These are phyloP conservation scores for Gymnosoma rotundatum DNA, from an alignment of 2,888 invertebrate genomes.

Conservation along the genomic window DNA sequence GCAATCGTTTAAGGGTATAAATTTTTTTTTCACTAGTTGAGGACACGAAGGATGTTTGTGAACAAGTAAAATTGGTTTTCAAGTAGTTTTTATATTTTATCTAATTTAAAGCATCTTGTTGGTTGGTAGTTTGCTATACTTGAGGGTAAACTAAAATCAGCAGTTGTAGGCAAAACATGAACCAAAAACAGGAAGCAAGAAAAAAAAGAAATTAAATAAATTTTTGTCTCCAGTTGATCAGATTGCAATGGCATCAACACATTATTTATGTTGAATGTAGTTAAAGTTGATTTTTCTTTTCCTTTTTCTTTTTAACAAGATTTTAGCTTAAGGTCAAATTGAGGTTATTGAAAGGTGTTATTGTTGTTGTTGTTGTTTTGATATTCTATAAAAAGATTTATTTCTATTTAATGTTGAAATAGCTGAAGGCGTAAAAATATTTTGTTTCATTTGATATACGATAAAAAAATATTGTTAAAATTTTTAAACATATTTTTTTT, in stretches of 20 bases:
- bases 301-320: background rate
- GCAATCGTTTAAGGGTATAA: constrained; percentile 20
- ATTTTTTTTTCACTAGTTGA: constrained; percentile 14
- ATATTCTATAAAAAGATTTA: background rate
- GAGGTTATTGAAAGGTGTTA: constrained; percentile 45
- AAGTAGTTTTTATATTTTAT: constrained; percentile 59
- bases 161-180: constrained; percentile 38
- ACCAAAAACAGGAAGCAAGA: background rate
- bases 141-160: constrained; percentile 45
- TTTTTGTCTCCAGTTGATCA: constrained; percentile 55
- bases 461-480: too few species aligned
- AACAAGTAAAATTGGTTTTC: constrained; percentile 59
- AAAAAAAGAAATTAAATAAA: constrained; percentile 37
- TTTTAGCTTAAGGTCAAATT: constrained; percentile 36
- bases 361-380: background rate
- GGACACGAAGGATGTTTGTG: constrained; percentile 43
- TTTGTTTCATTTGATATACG: background rate
- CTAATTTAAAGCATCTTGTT: constrained; percentile 68
- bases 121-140: constrained; percentile 48
- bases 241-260: constrained; percentile 67
- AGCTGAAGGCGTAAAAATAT: background rate
- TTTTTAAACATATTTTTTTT: too few species aligned
- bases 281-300: constrained; percentile 26
- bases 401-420: constrained; percentile 6
- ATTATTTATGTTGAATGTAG: constrained; percentile 57